These are phyloP conservation scores for Fratercula arctica DNA, from an alignment of 2,797 vertebrate species.

Conservation along the genomic window DNA sequence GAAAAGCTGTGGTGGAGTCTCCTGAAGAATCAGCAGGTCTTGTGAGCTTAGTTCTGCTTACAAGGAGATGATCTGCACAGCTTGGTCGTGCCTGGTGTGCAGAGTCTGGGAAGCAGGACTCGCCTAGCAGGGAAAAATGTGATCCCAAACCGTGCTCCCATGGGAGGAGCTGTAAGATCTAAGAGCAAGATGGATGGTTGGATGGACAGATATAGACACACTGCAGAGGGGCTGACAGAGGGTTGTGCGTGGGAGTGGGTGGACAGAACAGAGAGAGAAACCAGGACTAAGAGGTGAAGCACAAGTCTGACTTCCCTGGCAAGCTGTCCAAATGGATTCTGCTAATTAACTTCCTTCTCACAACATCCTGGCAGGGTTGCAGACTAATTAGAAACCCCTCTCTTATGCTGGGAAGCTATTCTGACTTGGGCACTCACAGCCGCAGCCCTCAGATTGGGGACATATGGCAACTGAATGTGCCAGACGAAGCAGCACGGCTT, in stretches of 20 bases:
- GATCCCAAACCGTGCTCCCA: not conserved
- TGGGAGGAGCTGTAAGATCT: not conserved
- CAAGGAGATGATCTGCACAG: not conserved
- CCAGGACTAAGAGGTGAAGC: not conserved
- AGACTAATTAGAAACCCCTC: conserved; percentile 9
- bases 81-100: not conserved
- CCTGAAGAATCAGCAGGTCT: not conserved
- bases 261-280: not conserved
- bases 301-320: not conserved
- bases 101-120: not conserved
- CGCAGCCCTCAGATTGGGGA: not conserved
- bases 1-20: not conserved
- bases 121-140: not conserved
- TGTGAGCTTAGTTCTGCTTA: not conserved
- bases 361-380: not conserved
- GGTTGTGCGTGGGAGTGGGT: not conserved
- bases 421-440: not conserved
- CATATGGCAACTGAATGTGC: not conserved
- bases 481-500: not conserved
- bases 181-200: not conserved
- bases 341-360: conserved; percentile 20
- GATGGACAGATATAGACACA: not conserved
- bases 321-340: not conserved
- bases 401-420: not conserved
- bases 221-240: not conserved